These are phyloP conservation scores for Embidobia sp. DNA, from an alignment of 2,888 invertebrate species.

Conservation along the genomic window DNA sequence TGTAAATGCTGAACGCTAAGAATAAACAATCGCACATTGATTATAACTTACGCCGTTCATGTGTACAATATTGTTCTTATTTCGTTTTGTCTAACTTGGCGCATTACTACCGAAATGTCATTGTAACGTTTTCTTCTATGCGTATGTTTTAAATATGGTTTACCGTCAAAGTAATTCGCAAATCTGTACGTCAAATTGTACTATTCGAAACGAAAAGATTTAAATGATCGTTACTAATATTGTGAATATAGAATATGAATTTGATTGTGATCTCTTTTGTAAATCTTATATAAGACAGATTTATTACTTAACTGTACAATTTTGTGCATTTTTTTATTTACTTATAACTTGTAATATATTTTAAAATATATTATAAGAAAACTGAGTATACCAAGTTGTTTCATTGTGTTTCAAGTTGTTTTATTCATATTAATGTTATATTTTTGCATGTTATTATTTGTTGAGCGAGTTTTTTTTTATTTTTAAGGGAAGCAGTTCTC, in stretches of 20 bases:
- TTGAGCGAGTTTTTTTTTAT: too few species aligned
- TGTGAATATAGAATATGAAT: too few species aligned
- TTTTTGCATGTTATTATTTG: too few species aligned
- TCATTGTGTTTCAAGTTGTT: not conserved
- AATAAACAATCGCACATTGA: conserved; percentile 33
- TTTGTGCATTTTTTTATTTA: not conserved
- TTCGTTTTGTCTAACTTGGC: not conserved
- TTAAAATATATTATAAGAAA: conserved; percentile 13
- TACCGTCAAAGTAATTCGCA: not conserved
- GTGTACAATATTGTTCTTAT: conserved; percentile 24
- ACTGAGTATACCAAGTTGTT: too few species aligned
- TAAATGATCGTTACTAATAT: too few species aligned
- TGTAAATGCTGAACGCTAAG: conserved; percentile 15
- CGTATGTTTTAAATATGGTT: not conserved
- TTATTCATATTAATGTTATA: too few species aligned
- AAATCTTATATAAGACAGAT: too few species aligned
- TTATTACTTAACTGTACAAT: not conserved
- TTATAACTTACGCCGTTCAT: conserved; percentile 8
- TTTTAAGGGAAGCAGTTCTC: too few species aligned
- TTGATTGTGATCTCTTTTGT: too few species aligned
- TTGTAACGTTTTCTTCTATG: not conserved
- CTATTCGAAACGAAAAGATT: not conserved
- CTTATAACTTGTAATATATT: conserved; percentile 8
- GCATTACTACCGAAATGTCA: not conserved
- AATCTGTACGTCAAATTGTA: not conserved